Percentiles rank a stretch among this genome's conserved stretches.
Evolutionary conservation across 2,797 vertebrate genomes (phyloP).

Genomic region (Gallinago solitaria): DNA sequence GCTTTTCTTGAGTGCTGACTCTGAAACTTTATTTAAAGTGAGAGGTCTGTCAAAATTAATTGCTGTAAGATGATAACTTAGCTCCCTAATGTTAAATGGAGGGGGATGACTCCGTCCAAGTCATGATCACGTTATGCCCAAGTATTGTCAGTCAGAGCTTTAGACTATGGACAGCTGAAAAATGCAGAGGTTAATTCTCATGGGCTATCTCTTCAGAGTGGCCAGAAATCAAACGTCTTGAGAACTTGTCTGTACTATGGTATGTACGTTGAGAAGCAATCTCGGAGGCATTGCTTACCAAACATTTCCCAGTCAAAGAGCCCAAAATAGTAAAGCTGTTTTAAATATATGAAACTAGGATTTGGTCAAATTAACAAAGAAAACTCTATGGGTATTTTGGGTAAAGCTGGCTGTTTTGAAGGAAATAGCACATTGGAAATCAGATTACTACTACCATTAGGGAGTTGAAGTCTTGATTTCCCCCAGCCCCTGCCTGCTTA

Average conservation of each 20-base stretch:
- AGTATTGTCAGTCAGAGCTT: neutral
- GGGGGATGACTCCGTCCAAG: neutral
- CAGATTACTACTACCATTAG: neutral
- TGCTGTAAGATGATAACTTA: neutral
- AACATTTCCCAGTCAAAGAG: neutral
- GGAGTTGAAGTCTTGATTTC: neutral
- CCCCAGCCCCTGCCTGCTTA: neutral
- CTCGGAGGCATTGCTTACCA: neutral
- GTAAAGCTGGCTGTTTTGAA: neutral
- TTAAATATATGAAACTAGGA: neutral
- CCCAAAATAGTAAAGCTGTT: neutral
- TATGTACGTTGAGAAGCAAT: neutral
- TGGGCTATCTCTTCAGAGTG: neutral
- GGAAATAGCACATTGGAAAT: neutral
- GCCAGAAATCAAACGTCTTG: neutral
- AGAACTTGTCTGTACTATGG: neutral
- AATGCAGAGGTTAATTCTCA: neutral
- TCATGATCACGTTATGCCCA: neutral
- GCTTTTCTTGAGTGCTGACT: neutral
- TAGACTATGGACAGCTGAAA: neutral
- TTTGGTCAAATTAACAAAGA: neutral
- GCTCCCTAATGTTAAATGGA: neutral
- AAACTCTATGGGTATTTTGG: neutral
- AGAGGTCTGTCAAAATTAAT: neutral
- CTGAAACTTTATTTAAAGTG: neutral